Conservation (phyloP, 35 echinoderm and acorn worm species). For the Diadema setosum region DNA sequence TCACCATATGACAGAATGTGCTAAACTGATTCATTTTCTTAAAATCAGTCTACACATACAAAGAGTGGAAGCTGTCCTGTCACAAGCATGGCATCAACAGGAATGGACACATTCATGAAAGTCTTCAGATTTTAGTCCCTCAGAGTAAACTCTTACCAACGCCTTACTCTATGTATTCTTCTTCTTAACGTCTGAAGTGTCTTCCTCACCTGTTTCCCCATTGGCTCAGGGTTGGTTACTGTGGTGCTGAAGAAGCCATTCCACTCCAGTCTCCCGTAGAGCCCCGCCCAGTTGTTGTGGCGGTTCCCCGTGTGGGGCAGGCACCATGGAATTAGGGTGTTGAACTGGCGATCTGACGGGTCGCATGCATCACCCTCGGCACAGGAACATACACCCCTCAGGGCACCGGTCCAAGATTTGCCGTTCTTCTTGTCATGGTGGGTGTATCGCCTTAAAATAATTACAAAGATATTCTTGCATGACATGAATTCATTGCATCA, state of each 20-base stretch:
- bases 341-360: conserved; percentile 81
- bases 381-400: conserved; percentile 90
- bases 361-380: conserved; percentile 74
- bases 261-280: conserved; percentile 90
- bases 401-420: conserved; percentile 47
- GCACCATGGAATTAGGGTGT: conserved; percentile 94
- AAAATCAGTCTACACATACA: too few relatives aligned
- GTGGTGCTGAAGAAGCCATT: conserved; percentile 98
- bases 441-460: conserved; percentile 93
- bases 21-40: too few relatives aligned
- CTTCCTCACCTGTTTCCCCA: conserved; percentile 94
- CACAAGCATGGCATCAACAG: too few relatives aligned
- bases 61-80: too few relatives aligned
- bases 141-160: too few relatives aligned
- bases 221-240: conserved; percentile 96
- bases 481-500: too few relatives aligned
- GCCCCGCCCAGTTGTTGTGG: conserved; percentile 95
- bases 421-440: conserved; percentile 94
- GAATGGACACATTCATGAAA: too few relatives aligned
- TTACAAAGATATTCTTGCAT: too few relatives aligned
- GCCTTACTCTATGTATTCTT: too few relatives aligned
- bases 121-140: too few relatives aligned
- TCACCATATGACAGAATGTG: too few relatives aligned
- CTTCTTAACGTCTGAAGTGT: too few relatives aligned
- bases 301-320: conserved; percentile 91